Evolutionary conservation across 2,113 vertebrate genomes (phyloP).

Genomic region (Lepus americanus): DNA sequence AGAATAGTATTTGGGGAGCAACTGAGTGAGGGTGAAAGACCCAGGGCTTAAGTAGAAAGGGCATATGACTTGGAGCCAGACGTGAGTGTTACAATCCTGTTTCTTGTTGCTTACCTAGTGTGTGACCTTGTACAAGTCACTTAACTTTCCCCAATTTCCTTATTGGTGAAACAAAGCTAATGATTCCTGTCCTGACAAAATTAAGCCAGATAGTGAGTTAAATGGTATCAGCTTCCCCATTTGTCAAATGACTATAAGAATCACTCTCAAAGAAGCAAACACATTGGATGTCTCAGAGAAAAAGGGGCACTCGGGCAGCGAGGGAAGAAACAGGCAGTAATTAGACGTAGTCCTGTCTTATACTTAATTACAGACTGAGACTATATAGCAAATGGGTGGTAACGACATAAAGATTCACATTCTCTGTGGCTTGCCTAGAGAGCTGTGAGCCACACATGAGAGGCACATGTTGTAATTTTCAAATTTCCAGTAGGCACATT

Average conservation of each 20-base stretch:
- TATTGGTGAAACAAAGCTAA: slow-evolving; percentile 15
- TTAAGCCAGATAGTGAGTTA: neutral
- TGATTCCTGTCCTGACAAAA: neutral
- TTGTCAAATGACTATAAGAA: slow-evolving; percentile 16
- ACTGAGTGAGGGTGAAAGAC: neutral
- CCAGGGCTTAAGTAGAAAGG: neutral
- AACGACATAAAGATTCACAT: neutral
- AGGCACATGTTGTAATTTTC: neutral
- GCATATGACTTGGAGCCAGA: neutral
- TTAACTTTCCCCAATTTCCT: neutral
- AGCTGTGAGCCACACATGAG: neutral
- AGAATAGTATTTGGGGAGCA: neutral
- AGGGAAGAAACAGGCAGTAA: neutral
- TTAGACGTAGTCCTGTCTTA: neutral
- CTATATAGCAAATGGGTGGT: neutral
- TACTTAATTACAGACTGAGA: neutral
- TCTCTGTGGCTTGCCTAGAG: neutral
- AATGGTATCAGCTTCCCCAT: neutral
- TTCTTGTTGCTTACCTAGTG: neutral
- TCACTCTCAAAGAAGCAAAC: neutral
- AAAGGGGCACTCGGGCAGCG: neutral
- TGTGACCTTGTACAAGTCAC: slow-evolving; percentile 5
- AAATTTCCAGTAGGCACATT: neutral
- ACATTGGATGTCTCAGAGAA: neutral
- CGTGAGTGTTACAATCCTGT: neutral